These are phyloP conservation scores for Illadopsis cleaveri DNA, from an alignment of 2,113 vertebrate genomes.

Conservation along the genomic window DNA sequence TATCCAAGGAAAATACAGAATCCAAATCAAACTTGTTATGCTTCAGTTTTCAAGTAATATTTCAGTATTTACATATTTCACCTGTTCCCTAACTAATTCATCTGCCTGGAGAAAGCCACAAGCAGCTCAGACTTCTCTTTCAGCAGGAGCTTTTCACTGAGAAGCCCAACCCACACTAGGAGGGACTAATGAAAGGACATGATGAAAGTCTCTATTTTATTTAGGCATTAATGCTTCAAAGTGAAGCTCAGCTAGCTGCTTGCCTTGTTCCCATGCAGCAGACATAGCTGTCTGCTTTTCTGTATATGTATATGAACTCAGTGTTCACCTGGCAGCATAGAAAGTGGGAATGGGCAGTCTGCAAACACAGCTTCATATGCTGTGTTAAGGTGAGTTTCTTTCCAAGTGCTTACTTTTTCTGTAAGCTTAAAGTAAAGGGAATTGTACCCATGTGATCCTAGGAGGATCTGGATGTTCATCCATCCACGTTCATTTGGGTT, in stretches of 20 bases:
- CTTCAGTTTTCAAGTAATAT: slow-evolving; percentile 30
- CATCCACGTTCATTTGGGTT: not conserved
- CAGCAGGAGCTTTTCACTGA: not conserved
- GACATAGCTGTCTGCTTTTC: not conserved
- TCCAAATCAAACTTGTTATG: slow-evolving; percentile 18
- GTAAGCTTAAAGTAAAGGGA: not conserved
- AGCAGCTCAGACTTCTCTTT: not conserved
- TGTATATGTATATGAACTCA: not conserved
- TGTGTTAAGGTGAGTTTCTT: not conserved
- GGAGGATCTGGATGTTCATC: not conserved
- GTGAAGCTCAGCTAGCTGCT: not conserved
- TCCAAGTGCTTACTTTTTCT: not conserved
- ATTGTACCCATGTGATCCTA: not conserved
- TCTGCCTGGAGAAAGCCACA: not conserved
- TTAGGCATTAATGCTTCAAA: not conserved
- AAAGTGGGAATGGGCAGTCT: not conserved
- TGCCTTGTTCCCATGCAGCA: not conserved
- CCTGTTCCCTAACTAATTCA: not conserved
- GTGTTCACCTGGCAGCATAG: not conserved
- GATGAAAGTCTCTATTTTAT: not conserved
- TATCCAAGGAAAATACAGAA: slow-evolving; percentile 41
- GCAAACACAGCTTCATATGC: not conserved
- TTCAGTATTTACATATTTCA: not conserved
- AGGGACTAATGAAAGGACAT: not conserved
- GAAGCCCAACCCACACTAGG: not conserved